phyloP scores from a whole-genome alignment of 2,888 invertebrate genomes.

The Charanyca ferruginea region DNA sequence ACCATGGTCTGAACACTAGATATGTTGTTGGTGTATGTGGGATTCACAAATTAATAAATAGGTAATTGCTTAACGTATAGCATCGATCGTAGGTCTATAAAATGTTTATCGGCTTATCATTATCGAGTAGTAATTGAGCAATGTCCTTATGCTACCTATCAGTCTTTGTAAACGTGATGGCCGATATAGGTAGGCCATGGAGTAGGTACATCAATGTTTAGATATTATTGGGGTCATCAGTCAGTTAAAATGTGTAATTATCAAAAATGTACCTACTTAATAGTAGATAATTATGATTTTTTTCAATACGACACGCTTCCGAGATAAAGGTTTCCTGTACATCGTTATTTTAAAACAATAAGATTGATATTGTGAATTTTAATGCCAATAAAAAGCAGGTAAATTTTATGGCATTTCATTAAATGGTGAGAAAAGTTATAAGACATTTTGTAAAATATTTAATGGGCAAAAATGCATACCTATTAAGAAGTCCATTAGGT shows the following conservation, averaged over 20 bases:
- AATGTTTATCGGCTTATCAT: constrained; percentile 69
- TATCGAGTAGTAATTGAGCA: constrained; percentile 60
- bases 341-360: constrained; percentile 15
- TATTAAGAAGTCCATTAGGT: too few species aligned
- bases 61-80: constrained; percentile 12
- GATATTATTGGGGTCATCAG: constrained; percentile 58
- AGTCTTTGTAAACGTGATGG: constrained; percentile 68
- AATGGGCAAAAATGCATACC: too few species aligned
- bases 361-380: neutral
- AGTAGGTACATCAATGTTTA: constrained; percentile 28
- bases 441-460: neutral
- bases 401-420: neutral
- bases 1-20: too few species aligned
- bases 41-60: constrained; percentile 27
- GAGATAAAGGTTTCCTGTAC: constrained; percentile 26
- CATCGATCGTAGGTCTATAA: constrained; percentile 28
- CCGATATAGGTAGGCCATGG: constrained; percentile 51
- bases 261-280: constrained; percentile 37
- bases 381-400: neutral
- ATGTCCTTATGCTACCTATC: constrained; percentile 64
- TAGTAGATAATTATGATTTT: constrained; percentile 8
- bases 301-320: constrained; percentile 23
- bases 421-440: neutral
- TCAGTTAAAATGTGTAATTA: constrained; percentile 46
- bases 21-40: constrained; percentile 16